phyloP scores from a whole-genome alignment of 2,888 invertebrate species.

The Dysmachus trigonus region DNA sequence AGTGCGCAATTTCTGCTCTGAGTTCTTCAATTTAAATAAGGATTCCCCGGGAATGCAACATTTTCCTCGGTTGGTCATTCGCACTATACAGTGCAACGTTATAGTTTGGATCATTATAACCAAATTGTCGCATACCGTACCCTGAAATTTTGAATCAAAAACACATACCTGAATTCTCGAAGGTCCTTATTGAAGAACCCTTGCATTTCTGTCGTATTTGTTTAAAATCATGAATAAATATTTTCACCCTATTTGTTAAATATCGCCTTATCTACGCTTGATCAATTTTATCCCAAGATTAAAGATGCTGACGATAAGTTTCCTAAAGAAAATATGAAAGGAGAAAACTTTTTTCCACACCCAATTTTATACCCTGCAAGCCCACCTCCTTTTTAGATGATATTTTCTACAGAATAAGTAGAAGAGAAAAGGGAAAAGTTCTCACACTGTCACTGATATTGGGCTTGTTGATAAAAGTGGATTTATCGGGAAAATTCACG shows the following conservation, averaged over 20 bases:
- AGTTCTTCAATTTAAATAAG: neutral
- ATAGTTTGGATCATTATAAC: neutral
- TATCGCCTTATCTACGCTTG: neutral
- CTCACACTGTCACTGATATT: neutral
- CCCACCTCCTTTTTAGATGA: neutral
- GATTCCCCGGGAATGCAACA: neutral
- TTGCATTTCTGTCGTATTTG: neutral
- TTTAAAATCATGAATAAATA: neutral
- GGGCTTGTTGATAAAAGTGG: neutral
- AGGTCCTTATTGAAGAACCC: neutral
- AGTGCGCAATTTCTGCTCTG: neutral
- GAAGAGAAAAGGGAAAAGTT: neutral
- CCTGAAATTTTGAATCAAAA: neutral
- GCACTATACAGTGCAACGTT: neutral
- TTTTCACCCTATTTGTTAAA: neutral
- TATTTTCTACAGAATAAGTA: neutral
- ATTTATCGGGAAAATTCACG: neutral
- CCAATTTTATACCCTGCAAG: neutral
- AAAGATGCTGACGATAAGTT: neutral
- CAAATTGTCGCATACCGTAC: neutral
- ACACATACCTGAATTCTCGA: neutral
- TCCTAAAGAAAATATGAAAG: neutral
- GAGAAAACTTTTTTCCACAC: neutral
- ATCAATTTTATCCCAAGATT: neutral
- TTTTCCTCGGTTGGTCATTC: neutral